These are phyloP conservation scores for Rafetus swinhoei DNA, from an alignment of 2,113 vertebrate species.

Conservation along the genomic window DNA sequence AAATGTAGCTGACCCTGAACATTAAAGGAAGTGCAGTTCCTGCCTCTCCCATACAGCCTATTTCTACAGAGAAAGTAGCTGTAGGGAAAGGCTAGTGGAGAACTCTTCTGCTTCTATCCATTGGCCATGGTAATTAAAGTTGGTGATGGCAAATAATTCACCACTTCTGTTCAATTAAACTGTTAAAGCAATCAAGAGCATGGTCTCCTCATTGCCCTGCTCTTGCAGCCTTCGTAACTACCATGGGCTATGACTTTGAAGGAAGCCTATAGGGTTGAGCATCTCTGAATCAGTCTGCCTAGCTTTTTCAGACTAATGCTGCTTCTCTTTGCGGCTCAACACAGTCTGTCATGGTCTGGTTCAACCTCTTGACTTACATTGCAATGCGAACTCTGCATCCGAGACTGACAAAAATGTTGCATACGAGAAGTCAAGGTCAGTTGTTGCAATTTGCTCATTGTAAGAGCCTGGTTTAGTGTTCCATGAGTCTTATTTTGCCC, in stretches of 20 bases:
- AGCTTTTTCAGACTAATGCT: constrained; percentile 15
- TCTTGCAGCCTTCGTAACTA: constrained; percentile 42
- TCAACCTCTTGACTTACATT: not conserved
- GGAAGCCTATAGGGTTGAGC: constrained; percentile 39
- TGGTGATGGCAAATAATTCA: constrained; percentile 8
- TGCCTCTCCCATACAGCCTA: not conserved
- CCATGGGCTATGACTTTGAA: constrained; percentile 45
- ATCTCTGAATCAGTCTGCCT: constrained; percentile 52
- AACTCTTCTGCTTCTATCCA: not conserved
- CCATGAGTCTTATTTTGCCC: not conserved
- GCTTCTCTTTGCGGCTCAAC: constrained; percentile 29
- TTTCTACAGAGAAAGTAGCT: not conserved
- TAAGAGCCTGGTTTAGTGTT: not conserved
- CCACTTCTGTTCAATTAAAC: constrained; percentile 26
- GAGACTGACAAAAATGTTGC: not conserved
- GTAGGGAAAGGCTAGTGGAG: not conserved
- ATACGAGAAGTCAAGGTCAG: not conserved
- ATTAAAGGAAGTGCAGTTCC: not conserved
- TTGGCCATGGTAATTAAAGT: constrained; percentile 29
- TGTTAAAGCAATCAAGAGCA: constrained; percentile 21
- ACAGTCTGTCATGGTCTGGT: not conserved
- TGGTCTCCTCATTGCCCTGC: constrained; percentile 11
- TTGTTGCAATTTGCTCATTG: not conserved
- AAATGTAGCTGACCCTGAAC: constrained; percentile 25
- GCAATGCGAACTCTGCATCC: not conserved